Conservation (phyloP, 2,113 vertebrate genomes). For the Cochlearius cochlearius region DNA sequence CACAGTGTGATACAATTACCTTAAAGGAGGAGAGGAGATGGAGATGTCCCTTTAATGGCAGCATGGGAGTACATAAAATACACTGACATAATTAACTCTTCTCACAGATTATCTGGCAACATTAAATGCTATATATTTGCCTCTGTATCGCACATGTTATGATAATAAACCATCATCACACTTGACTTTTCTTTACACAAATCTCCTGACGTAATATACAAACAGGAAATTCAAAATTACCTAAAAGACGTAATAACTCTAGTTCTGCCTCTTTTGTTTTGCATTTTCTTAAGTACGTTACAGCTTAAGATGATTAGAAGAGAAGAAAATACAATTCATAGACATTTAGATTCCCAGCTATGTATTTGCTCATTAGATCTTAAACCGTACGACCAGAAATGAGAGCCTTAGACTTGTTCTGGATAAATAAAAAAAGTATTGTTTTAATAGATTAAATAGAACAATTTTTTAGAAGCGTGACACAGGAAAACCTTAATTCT, state of each 20-base stretch:
- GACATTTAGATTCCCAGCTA: background rate
- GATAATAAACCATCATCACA: background rate
- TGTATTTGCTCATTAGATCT: background rate
- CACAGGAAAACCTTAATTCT: background rate
- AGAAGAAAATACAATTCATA: background rate
- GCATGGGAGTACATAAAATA: background rate
- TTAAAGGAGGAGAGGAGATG: background rate
- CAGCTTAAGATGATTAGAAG: background rate
- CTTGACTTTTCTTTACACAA: background rate
- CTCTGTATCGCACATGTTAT: background rate
- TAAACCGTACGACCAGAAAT: background rate
- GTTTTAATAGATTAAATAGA: background rate
- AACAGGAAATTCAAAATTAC: background rate
- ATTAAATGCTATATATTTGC: background rate
- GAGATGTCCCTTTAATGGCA: slow-evolving; percentile 1
- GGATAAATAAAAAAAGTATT: background rate
- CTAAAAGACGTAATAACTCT: background rate
- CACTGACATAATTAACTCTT: background rate
- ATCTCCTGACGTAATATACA: background rate
- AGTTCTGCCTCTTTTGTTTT: background rate
- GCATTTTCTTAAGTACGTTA: background rate
- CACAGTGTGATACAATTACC: background rate
- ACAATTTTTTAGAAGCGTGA: background rate
- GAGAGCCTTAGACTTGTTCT: background rate
- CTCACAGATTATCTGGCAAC: background rate